Conservation (phyloP, 2,113 vertebrate species). For the Psittacula cyanocephala region DNA sequence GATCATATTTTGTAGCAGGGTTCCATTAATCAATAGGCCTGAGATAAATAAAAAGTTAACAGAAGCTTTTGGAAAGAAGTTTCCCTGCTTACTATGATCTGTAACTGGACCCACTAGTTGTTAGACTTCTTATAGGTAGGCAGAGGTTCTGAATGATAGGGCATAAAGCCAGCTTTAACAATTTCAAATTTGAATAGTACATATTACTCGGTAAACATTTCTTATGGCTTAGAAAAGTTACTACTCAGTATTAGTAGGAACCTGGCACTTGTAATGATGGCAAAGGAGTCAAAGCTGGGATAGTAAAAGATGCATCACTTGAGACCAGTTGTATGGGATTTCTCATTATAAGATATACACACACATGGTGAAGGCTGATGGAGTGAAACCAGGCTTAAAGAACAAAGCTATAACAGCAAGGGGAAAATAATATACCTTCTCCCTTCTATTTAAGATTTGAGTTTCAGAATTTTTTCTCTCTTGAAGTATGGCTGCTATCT, state of each 20-base stretch:
- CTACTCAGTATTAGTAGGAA: neutral
- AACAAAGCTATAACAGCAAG: neutral
- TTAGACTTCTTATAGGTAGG: neutral
- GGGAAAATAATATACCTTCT: neutral
- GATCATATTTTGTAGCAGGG: neutral
- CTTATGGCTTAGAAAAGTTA: neutral
- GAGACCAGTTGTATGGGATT: neutral
- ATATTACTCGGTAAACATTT: neutral
- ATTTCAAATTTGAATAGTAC: neutral
- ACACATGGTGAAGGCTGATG: neutral
- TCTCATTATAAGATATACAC: neutral
- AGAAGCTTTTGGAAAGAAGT: neutral
- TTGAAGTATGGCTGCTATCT: neutral
- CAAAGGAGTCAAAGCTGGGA: neutral
- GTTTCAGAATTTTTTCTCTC: neutral
- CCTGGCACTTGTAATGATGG: neutral
- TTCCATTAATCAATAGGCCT: neutral
- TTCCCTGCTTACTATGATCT: neutral
- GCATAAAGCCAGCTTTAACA: neutral
- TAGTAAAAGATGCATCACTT: neutral
- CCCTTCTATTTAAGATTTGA: neutral
- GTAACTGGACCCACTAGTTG: neutral
- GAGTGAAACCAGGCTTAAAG: neutral
- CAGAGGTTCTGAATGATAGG: neutral
- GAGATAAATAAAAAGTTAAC: neutral